Base-by-base conservation (phyloP, 2,888 invertebrate species). In the Chaitophorus viminalis region DNA sequence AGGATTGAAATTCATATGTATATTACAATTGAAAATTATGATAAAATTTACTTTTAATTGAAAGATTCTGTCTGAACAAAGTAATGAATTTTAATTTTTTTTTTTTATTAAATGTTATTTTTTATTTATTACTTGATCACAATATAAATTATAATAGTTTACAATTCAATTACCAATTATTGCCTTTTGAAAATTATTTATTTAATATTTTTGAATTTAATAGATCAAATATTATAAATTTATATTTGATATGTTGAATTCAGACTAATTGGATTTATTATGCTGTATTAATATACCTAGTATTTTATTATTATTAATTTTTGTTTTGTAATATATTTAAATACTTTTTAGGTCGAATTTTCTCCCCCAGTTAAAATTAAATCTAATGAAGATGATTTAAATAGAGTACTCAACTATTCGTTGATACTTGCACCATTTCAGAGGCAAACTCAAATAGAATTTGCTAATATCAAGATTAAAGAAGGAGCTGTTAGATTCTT, bases 401-500 rank as follows among this genome's bases (percentile, higher is more conserved):
- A 81, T 65, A 39, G 29, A 39, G 46, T 46, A 29, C 14, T 46
- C 11, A 75, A 75, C 5, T 87, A 86, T 79, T 29, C 9, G 74
- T 25, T 89, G 70, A 54, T 87, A 65, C 76, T 89, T 18, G 70
- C 86, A 54, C 89, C 89, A 60, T 89, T 89, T 75, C 89, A 89
- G 52, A 85, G 75, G 33, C 89, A 74, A 9, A 82, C 76, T 65
- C 85, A 89, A 76, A 36, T 89, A 70, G 85, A 86, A 78, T 89
- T 89, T 76, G 5, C 31, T n/a, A 74, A 89, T 21, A 36, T 89
- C 36, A 87, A 36, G 76, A 70, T 89, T 79, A 86, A 81, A 82
- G 81, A 89, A 29, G 68, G 39, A 54, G 86, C 89, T 9, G 54
- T 86, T 25, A 75, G 81, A 78, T 75, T 21, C 70, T 36, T 89